These are phyloP conservation scores for Exephanes ischioxanthus DNA, from an alignment of 2,888 invertebrate genomes.

Conservation along the genomic window DNA sequence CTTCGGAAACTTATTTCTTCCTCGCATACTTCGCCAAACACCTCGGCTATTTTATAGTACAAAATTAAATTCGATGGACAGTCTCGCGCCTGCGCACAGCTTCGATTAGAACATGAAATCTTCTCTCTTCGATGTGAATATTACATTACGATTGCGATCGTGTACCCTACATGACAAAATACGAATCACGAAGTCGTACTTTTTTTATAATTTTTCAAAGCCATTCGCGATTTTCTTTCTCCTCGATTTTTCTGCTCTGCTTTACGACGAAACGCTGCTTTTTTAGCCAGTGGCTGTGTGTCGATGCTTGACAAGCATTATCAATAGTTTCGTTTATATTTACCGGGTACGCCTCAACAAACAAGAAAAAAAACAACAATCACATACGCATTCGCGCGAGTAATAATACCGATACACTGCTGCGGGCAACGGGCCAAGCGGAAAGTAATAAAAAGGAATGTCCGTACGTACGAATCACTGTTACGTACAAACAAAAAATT, in stretches of 20 bases:
- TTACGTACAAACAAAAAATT: not conserved
- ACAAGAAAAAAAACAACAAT: slow-evolving; percentile 24
- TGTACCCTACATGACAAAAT: not conserved
- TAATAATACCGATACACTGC: slow-evolving; percentile 16
- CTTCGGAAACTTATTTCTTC: slow-evolving; percentile 34
- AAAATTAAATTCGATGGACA: slow-evolving; percentile 56
- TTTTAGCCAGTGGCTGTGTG: slow-evolving; percentile 27
- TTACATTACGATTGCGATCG: not conserved
- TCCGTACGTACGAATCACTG: not conserved
- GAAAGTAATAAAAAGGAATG: slow-evolving; percentile 4
- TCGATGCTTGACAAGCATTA: slow-evolving; percentile 26
- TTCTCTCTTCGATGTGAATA: not conserved
- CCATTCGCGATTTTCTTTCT: not conserved
- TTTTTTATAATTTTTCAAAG: not conserved
- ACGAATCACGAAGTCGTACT: not conserved
- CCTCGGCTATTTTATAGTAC: slow-evolving; percentile 49
- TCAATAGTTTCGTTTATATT: not conserved
- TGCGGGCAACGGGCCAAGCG: slow-evolving; percentile 22
- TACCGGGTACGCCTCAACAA: slow-evolving; percentile 21
- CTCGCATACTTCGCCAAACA: slow-evolving; percentile 3
- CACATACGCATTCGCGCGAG: not conserved
- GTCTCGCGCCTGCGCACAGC: slow-evolving; percentile 29
- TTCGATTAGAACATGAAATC: not conserved
- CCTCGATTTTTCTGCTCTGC: slow-evolving; percentile 1
- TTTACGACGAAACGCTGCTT: not conserved